These are phyloP conservation scores for Atta colombica DNA, from an alignment of 1,140 invertebrate genomes.

Conservation along the genomic window DNA sequence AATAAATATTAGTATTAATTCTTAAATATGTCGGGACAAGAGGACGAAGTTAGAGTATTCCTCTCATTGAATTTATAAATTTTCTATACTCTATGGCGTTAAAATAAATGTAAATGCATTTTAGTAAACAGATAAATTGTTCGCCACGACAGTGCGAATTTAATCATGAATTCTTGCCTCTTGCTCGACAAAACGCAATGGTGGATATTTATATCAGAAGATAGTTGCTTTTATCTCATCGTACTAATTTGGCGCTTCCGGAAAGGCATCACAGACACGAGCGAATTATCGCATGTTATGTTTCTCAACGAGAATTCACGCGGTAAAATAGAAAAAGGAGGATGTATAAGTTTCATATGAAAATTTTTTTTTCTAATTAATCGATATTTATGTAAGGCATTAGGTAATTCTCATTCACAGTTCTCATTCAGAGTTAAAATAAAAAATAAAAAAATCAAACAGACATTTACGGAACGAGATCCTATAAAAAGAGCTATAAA, in stretches of 20 bases:
- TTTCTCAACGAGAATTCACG: constrained; percentile 50
- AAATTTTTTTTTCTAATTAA: neutral
- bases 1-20: neutral
- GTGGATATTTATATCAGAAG: constrained; percentile 77
- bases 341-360: neutral
- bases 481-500: constrained; percentile 27
- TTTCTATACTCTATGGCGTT: neutral
- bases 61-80: neutral
- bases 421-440: neutral
- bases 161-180: constrained; percentile 46
- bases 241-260: constrained; percentile 79
- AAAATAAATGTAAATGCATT: neutral
- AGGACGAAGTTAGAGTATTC: neutral
- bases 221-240: constrained; percentile 76
- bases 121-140: constrained; percentile 15
- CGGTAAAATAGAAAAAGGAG: constrained; percentile 51
- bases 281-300: constrained; percentile 65
- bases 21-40: neutral
- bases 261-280: constrained; percentile 72
- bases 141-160: constrained; percentile 6
- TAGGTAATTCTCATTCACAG: neutral
- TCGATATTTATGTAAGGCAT: neutral
- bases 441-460: neutral
- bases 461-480: constrained; percentile 15
- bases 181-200: constrained; percentile 49